Base-by-base conservation (phyloP, 2,113 vertebrate genomes). In the rabbit (Oryctolagus cuniculus) region DNA sequence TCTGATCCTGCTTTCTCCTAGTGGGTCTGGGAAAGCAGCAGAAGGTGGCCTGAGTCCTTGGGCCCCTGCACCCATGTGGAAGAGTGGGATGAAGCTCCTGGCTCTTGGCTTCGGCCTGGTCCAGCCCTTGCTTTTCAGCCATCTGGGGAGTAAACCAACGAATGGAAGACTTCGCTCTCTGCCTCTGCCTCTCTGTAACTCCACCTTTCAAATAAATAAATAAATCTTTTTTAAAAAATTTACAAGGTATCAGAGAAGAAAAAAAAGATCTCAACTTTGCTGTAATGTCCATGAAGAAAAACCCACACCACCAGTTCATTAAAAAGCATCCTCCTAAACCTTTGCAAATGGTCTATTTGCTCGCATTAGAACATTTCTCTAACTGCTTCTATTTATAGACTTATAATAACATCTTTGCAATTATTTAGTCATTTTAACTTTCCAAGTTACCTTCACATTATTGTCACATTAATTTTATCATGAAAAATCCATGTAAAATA, bases 391-490 rank as follows among this genome's bases (percentile, higher is more conserved):
- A 38, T 63, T 51, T 95, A 49, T 16, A 90, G 55, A 75, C 89
- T 63, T 79, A 81, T 49, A 83, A 72, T 55, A 74, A 75, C 31
- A 67, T 70, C 72, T 80, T 93, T 80, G n/a, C 69, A 96, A 81
- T 84, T 88, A 88, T 38, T 90, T 88, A 85, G 89, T 95, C 82
- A 80, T 36, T 86, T 94, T 82, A 90, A 77, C 36, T 70, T 81
- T 92, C 92, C 24, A 83, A 79, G 19, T 75, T 83, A 96, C 64
- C 74, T 31, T 93, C 27, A 63, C 21, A 61, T 83, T 90, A 77
- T 22, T 79, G 15, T 86, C 64, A 63, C 61, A 84, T 87, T 87
- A 16, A 78, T 69, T 93, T 95, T 87, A 92, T 55, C 72, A 88
- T 83, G 92, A 86, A 95, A 91, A 77, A 74, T 80, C 19, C 29